Base-by-base conservation (phyloP, 2,113 vertebrate species). In the Callipepla californica region DNA sequence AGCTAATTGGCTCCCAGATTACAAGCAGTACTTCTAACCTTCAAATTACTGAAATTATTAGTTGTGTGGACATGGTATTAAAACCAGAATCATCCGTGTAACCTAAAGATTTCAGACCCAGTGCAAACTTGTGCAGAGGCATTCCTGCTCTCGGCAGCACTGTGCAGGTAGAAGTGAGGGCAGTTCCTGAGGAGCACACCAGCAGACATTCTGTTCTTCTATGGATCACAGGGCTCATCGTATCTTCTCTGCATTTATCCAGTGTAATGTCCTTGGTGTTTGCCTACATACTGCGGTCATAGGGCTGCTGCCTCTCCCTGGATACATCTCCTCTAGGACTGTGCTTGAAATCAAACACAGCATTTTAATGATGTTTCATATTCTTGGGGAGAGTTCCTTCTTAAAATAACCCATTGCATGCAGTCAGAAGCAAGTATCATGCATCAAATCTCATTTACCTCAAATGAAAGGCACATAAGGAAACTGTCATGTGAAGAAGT, bases 11-110 rank as follows among this genome's bases (percentile, higher is more conserved):
- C 14, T 89, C 51, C 55, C 63, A 67, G 67, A 7, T 38, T 76
- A 7, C 6, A 50, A 89, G 38, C 67, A 85, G 73, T 81, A 61
- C 40, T 32, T 61, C 87, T 85, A 81, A 70, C 68, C 67, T 1
- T 1, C 18, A 90, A 90, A 89, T 91, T 91, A 42, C 79, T 51
- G 84, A 44, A 80, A 87, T 84, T 87, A 66, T 48, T 50, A 63
- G 36, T 77, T 94, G 40, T 62, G n/a, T 44, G 66, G 61, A 23
- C 36, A 28, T 23, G 74, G n/a, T n/a, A 8, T 30, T 55, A 38
- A 80, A 78, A 58, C 59, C 57, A 42, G n/a, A 70, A 59, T 45
- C 80, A 74, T 58, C 21, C 34, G 10, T 15, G 45, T 4, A 50
- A 92, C 16, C 23, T 34, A 34, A 80, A 77, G 53, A 57, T 93